phyloP scores from a whole-genome alignment of 2,888 invertebrate genomes.

The Caenorhabditis sp. region DNA sequence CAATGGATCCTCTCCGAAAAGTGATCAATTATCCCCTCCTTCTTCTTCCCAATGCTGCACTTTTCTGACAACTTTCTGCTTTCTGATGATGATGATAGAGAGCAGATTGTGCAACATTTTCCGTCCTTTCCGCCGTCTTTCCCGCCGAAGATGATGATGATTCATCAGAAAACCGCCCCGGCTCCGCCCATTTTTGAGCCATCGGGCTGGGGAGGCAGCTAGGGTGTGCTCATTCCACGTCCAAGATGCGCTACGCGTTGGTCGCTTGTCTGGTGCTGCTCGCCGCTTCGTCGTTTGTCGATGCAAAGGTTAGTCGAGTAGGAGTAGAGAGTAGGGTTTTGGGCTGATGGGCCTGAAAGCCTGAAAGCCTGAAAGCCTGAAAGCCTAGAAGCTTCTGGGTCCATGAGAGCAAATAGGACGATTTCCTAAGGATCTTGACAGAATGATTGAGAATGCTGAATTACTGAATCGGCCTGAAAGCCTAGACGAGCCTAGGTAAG shows the following conservation, averaged over 20 bases:
- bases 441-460: no score
- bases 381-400: no score
- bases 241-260: slow-evolving; percentile 61
- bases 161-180: slow-evolving; percentile 24
- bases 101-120: slow-evolving; percentile 43
- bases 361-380: neutral
- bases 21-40: slow-evolving; percentile 2
- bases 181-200: slow-evolving; percentile 3
- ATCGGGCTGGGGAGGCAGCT: neutral
- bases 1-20: slow-evolving; percentile 7
- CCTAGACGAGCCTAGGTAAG: no score
- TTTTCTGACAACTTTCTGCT: slow-evolving; percentile 31
- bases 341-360: neutral
- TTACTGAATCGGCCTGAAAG: no score
- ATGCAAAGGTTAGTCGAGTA: slow-evolving; percentile 49
- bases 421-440: no score
- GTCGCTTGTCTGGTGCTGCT: slow-evolving; percentile 54
- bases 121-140: neutral
- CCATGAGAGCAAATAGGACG: no score
- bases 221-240: slow-evolving; percentile 30
- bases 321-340: neutral
- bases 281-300: slow-evolving; percentile 46
- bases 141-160: no score
- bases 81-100: neutral
- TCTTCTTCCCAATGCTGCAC: no score